phyloP scores from a whole-genome alignment of 2,888 invertebrate species.

The Cheilosia impressa region DNA sequence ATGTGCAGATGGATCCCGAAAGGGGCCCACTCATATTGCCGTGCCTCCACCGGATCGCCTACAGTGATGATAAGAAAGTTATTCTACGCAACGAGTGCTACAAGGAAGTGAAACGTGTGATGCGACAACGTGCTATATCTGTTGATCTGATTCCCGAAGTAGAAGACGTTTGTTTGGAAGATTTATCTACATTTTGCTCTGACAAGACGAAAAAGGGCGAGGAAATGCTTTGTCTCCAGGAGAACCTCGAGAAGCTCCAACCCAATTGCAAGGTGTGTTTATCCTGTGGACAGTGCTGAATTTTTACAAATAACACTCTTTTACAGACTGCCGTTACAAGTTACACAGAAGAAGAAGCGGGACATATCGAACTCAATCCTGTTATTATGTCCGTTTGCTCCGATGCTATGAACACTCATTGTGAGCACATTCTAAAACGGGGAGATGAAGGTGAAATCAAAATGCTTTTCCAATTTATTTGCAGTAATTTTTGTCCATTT shows the following conservation, averaged over 20 bases:
- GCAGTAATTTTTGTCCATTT: background rate
- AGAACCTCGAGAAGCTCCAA: conserved; percentile 89
- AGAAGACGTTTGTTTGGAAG: conserved; percentile 94
- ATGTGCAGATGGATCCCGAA: conserved; percentile 88
- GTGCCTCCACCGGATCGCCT: conserved; percentile 92
- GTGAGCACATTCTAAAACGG: conserved; percentile 87
- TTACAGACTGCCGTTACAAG: conserved; percentile 87
- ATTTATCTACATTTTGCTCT: conserved; percentile 92
- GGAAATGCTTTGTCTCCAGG: conserved; percentile 96
- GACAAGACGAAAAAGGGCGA: conserved; percentile 94
- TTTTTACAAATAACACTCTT: background rate
- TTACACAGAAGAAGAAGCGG: conserved; percentile 95
- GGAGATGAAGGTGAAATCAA: conserved; percentile 87
- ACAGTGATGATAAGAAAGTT: conserved; percentile 83
- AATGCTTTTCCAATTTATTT: background rate
- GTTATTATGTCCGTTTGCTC: conserved; percentile 92
- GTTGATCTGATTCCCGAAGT: conserved; percentile 97
- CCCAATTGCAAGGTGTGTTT: conserved; percentile 87
- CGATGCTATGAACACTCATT: conserved; percentile 90
- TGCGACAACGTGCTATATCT: conserved; percentile 95
- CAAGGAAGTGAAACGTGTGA: conserved; percentile 93
- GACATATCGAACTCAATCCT: conserved; percentile 95
- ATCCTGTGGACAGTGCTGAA: background rate
- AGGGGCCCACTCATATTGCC: conserved; percentile 93
- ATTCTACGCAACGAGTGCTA: conserved; percentile 86